phyloP scores from a whole-genome alignment of 2,113 vertebrate species.

The Felis chaus region DNA sequence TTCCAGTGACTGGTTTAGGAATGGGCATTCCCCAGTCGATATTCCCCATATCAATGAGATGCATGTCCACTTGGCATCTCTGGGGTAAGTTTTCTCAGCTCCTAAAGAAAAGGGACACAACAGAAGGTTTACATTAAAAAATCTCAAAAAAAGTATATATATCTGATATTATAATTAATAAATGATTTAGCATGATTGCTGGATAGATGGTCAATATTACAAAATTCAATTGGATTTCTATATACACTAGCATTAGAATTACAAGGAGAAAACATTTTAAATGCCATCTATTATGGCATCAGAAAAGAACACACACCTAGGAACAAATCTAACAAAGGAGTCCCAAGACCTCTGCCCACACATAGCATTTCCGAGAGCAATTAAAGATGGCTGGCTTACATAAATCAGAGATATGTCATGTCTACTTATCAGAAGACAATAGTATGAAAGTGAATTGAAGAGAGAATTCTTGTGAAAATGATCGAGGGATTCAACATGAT shows the following conservation, averaged over 20 bases:
- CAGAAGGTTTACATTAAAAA: not conserved
- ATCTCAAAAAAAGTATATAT: not conserved
- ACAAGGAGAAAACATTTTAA: not conserved
- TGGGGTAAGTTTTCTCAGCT: not conserved
- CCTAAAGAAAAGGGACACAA: not conserved
- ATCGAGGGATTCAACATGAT: not conserved
- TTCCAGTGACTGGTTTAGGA: not conserved
- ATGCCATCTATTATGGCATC: not conserved
- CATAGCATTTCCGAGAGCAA: not conserved
- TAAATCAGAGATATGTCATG: not conserved
- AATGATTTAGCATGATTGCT: not conserved
- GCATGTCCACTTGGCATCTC: not conserved
- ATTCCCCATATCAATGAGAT: not conserved
- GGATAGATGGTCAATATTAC: not conserved
- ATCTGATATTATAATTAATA: not conserved
- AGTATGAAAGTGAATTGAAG: not conserved
- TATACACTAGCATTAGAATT: not conserved
- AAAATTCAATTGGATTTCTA: not conserved
- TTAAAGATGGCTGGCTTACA: not conserved
- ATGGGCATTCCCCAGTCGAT: not conserved
- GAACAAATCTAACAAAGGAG: not conserved
- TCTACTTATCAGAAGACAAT: not conserved
- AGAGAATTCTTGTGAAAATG: not conserved
- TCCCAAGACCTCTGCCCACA: not conserved
- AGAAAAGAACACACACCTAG: not conserved